Conservation (phyloP, 2,888 invertebrate genomes). For the Drosophila peninsularis region DNA sequence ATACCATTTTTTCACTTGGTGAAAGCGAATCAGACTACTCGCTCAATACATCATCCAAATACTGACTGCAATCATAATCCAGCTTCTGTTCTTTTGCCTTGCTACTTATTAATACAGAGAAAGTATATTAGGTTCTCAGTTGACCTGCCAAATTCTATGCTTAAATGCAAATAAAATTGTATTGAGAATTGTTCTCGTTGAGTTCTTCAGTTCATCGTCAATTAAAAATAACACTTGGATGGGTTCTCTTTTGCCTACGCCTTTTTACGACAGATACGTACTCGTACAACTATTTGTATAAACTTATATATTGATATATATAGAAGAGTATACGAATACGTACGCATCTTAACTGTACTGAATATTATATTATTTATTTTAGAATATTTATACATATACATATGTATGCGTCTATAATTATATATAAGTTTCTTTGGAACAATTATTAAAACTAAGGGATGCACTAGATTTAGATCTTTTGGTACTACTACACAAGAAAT, state of each 20-base stretch:
- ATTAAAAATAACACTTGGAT: too few species aligned
- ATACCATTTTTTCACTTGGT: neutral
- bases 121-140: neutral
- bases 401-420: neutral
- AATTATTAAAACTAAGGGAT: neutral
- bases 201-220: conserved; percentile 41
- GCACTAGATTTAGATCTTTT: neutral
- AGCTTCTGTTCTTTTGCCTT: neutral
- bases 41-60: neutral
- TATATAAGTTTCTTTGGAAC: conserved; percentile 14
- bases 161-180: conserved; percentile 64
- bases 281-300: neutral
- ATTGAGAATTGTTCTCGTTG: conserved; percentile 57
- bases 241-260: too few species aligned
- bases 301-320: neutral
- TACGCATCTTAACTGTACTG: neutral
- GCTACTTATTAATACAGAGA: conserved; percentile 8
- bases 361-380: neutral
- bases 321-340: neutral
- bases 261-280: neutral
- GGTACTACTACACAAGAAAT: conserved; percentile 81
- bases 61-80: neutral
- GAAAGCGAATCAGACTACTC: neutral
- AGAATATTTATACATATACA: neutral
- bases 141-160: conserved; percentile 22